These are phyloP conservation scores for Neosalanx taihuensis DNA, from an alignment of 2,797 vertebrate genomes.

Conservation along the genomic window DNA sequence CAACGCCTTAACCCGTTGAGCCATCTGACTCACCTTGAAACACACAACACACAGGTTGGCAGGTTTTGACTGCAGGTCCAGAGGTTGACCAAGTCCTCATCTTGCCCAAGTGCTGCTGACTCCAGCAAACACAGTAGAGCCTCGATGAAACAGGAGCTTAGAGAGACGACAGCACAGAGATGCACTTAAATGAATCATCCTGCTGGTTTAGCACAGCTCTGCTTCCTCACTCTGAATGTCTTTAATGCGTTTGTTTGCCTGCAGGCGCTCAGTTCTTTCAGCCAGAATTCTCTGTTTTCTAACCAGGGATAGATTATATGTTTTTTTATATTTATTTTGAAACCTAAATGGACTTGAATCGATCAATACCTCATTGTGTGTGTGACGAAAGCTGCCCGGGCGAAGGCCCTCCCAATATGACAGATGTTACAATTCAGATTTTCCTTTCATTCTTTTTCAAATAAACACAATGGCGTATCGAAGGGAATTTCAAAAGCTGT, in stretches of 20 bases:
- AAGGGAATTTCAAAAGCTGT: constrained; percentile 78
- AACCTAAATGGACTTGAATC: constrained; percentile 74
- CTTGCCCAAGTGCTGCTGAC: constrained; percentile 54
- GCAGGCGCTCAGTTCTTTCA: constrained; percentile 66
- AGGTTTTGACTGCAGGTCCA: constrained; percentile 50
- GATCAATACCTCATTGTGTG: constrained; percentile 76
- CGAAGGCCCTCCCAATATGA: constrained; percentile 60
- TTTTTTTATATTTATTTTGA: constrained; percentile 69
- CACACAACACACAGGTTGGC: constrained; percentile 49
- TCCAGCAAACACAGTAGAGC: constrained; percentile 55
- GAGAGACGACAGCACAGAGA: constrained; percentile 59
- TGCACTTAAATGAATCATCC: constrained; percentile 78
- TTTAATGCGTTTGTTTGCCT: constrained; percentile 75
- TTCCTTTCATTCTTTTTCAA: constrained; percentile 75
- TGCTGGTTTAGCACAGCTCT: constrained; percentile 75
- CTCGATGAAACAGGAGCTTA: constrained; percentile 69
- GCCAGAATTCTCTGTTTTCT: constrained; percentile 66
- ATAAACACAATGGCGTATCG: constrained; percentile 74
- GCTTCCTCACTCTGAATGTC: constrained; percentile 70
- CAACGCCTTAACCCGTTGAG: no score
- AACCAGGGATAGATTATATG: constrained; percentile 64
- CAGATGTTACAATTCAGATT: constrained; percentile 79
- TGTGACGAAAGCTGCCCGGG: constrained; percentile 66
- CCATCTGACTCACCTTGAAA: constrained; percentile 12
- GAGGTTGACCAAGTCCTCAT: constrained; percentile 59